A percentile compares a stretch with the other conserved stretches of the same genome.
Conservation (phyloP, 2,113 vertebrate species). For the Motacilla alba region DNA sequence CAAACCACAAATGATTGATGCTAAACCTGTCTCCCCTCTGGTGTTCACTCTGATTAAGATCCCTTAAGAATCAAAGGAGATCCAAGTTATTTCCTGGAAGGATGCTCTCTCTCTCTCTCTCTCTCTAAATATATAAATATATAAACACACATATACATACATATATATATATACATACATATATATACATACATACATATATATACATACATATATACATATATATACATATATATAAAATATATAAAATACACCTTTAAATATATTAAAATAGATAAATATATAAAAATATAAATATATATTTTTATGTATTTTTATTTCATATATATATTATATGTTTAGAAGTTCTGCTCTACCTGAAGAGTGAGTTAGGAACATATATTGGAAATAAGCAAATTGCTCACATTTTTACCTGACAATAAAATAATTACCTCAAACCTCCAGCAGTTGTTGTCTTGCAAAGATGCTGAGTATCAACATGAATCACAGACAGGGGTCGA, state of each 20-base stretch:
- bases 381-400: constrained; percentile 17
- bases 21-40: background rate
- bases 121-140: background rate
- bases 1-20: background rate
- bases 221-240: too few relatives aligned
- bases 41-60: background rate
- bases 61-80: background rate
- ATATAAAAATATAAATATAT: too few relatives aligned
- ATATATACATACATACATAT: too few relatives aligned
- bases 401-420: background rate
- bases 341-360: background rate
- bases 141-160: background rate
- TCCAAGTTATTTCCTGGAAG: background rate
- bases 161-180: too few relatives aligned
- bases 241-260: too few relatives aligned
- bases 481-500: background rate
- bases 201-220: too few relatives aligned
- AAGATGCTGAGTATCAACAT: background rate
- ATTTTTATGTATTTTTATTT: too few relatives aligned
- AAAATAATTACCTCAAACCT: constrained; percentile 15
- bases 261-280: too few relatives aligned
- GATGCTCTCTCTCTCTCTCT: background rate
- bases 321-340: background rate
- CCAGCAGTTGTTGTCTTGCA: background rate
- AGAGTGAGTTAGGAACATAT: background rate